These are phyloP conservation scores for Bemisia tabaci DNA, from an alignment of 1,140 invertebrate genomes.

Conservation along the genomic window DNA sequence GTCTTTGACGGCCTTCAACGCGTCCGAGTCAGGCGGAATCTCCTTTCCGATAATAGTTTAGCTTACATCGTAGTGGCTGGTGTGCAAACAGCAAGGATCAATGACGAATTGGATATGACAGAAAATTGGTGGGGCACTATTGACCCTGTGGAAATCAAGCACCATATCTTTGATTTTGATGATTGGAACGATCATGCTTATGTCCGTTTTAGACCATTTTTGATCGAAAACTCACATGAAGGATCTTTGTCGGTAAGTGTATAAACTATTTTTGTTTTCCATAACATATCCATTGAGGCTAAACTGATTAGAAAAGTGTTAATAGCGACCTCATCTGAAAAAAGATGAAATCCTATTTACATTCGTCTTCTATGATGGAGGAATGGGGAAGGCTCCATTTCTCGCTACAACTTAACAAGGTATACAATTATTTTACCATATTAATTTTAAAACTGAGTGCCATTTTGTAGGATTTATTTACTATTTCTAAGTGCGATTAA, in stretches of 20 bases:
- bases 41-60: constrained; percentile 74
- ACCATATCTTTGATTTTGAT: constrained; percentile 95
- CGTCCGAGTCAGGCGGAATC: constrained; percentile 77
- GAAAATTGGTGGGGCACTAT: constrained; percentile 94
- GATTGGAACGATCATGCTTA: constrained; percentile 98
- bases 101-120: constrained; percentile 72
- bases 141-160: constrained; percentile 53
- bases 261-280: no score
- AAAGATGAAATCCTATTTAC: no score
- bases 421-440: no score
- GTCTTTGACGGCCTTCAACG: constrained; percentile 90
- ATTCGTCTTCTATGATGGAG: no score
- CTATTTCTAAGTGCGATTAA: no score
- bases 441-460: no score
- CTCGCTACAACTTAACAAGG: no score
- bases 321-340: no score
- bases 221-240: constrained; percentile 59
- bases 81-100: constrained; percentile 70
- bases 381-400: no score
- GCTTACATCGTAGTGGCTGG: constrained; percentile 90
- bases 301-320: no score
- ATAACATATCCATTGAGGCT: no score
- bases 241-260: constrained; percentile 48
- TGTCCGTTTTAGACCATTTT: constrained; percentile 75
- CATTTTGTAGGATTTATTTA: no score